Evolutionary conservation across 2,888 invertebrate genomes (phyloP).

Genomic region (Asteroscopus sphinx): DNA sequence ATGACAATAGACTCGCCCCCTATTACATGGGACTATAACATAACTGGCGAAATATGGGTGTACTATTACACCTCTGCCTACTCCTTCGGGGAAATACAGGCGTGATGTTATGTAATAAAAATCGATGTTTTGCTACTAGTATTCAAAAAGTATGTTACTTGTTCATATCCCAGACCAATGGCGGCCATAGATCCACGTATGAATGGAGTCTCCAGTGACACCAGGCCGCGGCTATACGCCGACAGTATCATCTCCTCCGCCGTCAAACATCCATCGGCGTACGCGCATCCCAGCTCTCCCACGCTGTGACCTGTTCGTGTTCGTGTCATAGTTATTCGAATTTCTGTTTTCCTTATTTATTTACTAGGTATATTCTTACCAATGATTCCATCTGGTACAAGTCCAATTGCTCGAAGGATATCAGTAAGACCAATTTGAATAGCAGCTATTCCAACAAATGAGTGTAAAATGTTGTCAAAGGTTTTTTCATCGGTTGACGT

Average conservation of each 20-base stretch:
- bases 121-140: no score
- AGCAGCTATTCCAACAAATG: constrained; percentile 82
- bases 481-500: constrained; percentile 89
- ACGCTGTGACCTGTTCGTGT: constrained; percentile 94
- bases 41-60: no score
- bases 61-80: no score
- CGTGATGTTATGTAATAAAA: no score
- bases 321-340: not conserved
- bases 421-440: constrained; percentile 90
- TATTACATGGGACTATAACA: no score
- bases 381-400: constrained; percentile 93
- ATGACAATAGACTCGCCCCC: no score
- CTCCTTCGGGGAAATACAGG: no score
- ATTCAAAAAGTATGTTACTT: constrained; percentile 21
- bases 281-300: constrained; percentile 97
- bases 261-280: constrained; percentile 97
- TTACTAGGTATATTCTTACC: constrained; percentile 84
- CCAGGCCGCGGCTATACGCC: constrained; percentile 94
- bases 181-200: constrained; percentile 96
- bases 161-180: constrained; percentile 86
- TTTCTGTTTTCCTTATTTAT: not conserved
- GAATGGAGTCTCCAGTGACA: constrained; percentile 92
- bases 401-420: constrained; percentile 85
- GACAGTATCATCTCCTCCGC: constrained; percentile 95
- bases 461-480: constrained; percentile 89